A percentile compares a stretch with the other conserved stretches of the same genome.
Evolutionary conservation across 2,797 vertebrate species (phyloP).

Genomic region (Tinamus major): DNA sequence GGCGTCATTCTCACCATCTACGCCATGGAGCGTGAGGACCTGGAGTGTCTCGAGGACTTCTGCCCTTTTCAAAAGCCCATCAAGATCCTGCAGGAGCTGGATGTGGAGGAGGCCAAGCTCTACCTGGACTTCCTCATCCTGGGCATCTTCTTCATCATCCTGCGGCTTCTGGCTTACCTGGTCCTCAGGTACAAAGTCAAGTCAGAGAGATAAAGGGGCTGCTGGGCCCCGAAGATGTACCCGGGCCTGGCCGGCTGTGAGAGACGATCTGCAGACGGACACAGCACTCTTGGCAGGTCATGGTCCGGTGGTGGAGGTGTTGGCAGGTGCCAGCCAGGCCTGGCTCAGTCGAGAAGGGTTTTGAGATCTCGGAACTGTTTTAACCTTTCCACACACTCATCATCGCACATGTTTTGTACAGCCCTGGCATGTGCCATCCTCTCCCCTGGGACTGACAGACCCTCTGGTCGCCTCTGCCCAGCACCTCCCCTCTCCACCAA

Average conservation of each 20-base stretch:
- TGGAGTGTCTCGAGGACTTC: constrained; percentile 86
- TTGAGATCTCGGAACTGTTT: constrained; percentile 80
- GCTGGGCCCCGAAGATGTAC: background rate
- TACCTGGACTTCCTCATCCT: constrained; percentile 97
- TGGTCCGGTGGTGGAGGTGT: fast-evolving
- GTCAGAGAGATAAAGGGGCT: constrained; percentile 88
- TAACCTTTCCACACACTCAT: constrained; percentile 76
- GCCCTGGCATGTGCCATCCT: constrained; percentile 38
- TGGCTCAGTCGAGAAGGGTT: constrained; percentile 72
- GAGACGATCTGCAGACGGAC: background rate
- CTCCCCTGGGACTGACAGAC: background rate
- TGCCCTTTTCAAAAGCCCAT: constrained; percentile 94
- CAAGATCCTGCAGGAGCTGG: constrained; percentile 91
- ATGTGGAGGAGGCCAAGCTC: constrained; percentile 95
- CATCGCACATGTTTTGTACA: constrained; percentile 65
- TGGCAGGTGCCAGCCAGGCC: constrained; percentile 29
- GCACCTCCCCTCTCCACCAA: background rate
- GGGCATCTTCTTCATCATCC: constrained; percentile 91
- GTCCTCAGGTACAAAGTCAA: constrained; percentile 97
- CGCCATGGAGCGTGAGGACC: constrained; percentile 92
- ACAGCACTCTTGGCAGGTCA: constrained; percentile 9
- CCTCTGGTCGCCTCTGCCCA: background rate
- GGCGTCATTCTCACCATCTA: constrained; percentile 97
- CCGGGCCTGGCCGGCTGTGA: constrained; percentile 27
- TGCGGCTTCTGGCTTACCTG: constrained; percentile 94